phyloP scores from a whole-genome alignment of 1,140 invertebrate species.

The Neodiprion virginianus region DNA sequence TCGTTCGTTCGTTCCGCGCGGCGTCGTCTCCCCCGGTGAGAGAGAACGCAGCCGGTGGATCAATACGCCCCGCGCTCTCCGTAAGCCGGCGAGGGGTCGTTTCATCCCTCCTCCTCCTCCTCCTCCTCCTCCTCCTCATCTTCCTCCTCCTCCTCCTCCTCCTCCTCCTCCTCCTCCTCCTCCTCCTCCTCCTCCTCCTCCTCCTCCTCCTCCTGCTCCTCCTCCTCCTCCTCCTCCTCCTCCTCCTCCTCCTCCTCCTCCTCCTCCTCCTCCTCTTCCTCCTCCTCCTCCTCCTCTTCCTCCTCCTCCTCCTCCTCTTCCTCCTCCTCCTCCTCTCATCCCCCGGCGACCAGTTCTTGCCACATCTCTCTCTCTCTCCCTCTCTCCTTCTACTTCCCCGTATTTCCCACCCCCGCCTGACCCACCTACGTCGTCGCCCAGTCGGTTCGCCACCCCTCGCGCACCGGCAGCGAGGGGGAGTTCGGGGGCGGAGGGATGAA shows the following conservation, averaged over 20 bases:
- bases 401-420: constrained; percentile 16
- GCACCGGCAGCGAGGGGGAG: constrained; percentile 13
- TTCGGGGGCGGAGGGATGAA: constrained; percentile 33
- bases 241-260: too few relatives aligned
- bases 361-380: neutral
- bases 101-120: constrained; percentile 12
- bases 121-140: constrained; percentile 14
- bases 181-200: constrained; percentile 29
- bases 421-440: constrained; percentile 9
- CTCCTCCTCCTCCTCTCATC: neutral
- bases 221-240: constrained; percentile 15
- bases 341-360: neutral
- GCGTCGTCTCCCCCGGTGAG: constrained; percentile 31
- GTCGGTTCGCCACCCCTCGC: constrained; percentile 2
- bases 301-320: neutral
- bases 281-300: neutral
- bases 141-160: constrained; percentile 8
- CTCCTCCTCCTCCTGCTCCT: constrained; percentile 16
- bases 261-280: too few relatives aligned
- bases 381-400: constrained; percentile 13
- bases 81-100: neutral
- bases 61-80: constrained; percentile 52
- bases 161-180: constrained; percentile 20
- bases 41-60: constrained; percentile 59
- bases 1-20: neutral